These are phyloP conservation scores for Boulengeromyrus knoepffleri DNA, from an alignment of 2,113 vertebrate species.

Conservation along the genomic window DNA sequence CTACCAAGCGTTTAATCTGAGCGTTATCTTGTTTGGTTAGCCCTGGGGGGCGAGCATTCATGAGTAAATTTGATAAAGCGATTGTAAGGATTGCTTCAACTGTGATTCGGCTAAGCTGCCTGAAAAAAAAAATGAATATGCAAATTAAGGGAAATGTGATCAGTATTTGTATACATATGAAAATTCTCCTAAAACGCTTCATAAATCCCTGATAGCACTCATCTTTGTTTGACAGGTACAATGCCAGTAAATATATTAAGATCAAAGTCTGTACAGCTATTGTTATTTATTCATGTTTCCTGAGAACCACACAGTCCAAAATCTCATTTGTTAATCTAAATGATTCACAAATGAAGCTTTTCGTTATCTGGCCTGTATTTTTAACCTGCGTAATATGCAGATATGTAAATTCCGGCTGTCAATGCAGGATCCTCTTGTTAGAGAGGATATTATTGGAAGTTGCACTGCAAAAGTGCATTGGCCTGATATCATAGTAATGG, in stretches of 20 bases:
- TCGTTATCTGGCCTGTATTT: constrained; percentile 2
- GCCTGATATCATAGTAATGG: not conserved
- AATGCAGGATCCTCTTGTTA: not conserved
- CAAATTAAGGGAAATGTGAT: constrained; percentile 13
- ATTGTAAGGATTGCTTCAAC: constrained; percentile 27
- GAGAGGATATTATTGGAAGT: not conserved
- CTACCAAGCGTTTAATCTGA: constrained; percentile 24
- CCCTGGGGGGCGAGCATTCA: constrained; percentile 43
- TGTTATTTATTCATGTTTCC: constrained; percentile 11
- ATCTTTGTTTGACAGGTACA: constrained; percentile 10
- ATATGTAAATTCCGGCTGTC: constrained; percentile 26
- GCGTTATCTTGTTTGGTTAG: constrained; percentile 44
- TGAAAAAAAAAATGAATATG: constrained; percentile 1
- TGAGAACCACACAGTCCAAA: not conserved
- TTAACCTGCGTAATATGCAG: constrained; percentile 7
- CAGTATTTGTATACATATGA: constrained; percentile 15
- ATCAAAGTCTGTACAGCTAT: constrained; percentile 5
- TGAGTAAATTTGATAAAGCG: constrained; percentile 46
- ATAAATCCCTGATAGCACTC: constrained; percentile 11
- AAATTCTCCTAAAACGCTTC: constrained; percentile 19
- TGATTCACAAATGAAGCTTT: constrained; percentile 4
- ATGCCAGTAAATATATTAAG: constrained; percentile 14
- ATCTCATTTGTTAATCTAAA: constrained; percentile 11
- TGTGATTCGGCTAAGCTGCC: constrained; percentile 7
- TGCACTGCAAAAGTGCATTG: not conserved